Evolutionary conservation across 2,888 invertebrate genomes (phyloP).

Genomic region (Baccha elongata): DNA sequence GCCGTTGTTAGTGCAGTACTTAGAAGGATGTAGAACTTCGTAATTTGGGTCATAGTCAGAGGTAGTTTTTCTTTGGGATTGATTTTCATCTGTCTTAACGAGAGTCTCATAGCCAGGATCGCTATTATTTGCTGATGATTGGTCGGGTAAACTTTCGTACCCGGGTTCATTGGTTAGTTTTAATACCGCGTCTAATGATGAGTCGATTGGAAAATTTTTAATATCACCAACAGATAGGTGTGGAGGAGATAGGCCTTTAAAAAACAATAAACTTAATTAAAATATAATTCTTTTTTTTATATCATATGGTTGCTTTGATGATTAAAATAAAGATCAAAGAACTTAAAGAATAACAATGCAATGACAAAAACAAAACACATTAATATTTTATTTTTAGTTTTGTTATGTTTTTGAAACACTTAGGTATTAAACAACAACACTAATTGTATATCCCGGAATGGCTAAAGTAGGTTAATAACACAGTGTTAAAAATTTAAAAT

Average conservation of each 20-base stretch:
- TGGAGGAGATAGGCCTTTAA: conserved; percentile 41
- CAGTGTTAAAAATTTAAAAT: too few species aligned
- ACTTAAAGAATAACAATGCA: conserved; percentile 11
- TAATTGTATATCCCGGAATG: too few species aligned
- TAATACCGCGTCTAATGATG: conserved; percentile 28
- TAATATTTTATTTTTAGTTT: too few species aligned
- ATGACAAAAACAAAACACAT: conserved; percentile 4
- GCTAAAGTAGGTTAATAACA: too few species aligned
- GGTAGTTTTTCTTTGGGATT: conserved; percentile 80
- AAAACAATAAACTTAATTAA: not conserved
- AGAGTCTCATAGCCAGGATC: conserved; percentile 91
- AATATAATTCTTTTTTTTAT: not conserved
- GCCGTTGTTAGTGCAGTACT: conserved; percentile 75
- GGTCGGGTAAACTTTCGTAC: conserved; percentile 67
- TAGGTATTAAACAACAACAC: too few species aligned
- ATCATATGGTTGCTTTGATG: not conserved
- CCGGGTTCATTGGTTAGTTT: conserved; percentile 56
- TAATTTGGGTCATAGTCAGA: conserved; percentile 90
- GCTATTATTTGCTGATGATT: conserved; percentile 83
- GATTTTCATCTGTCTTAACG: conserved; percentile 74
- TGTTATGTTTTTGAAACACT: too few species aligned
- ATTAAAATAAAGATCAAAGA: conserved; percentile 2
- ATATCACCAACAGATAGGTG: conserved; percentile 31
- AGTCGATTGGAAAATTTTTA: conserved; percentile 46
- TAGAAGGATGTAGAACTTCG: conserved; percentile 86